Base-by-base conservation (phyloP, 2,797 vertebrate species). In the Phaenicophaeus curvirostris region DNA sequence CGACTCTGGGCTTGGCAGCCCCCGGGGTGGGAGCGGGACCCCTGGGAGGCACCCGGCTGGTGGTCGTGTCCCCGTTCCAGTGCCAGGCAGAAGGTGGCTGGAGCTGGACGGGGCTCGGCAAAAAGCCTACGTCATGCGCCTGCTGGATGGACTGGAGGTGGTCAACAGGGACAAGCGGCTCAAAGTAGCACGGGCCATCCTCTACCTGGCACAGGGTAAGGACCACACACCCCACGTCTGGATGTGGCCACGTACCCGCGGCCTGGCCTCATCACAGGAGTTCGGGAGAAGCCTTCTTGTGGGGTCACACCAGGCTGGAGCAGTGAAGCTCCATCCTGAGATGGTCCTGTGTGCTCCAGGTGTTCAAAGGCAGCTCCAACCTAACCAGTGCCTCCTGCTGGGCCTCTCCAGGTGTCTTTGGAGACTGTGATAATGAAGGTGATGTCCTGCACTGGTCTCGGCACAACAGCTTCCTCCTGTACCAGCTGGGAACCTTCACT, bases 141-240 rank as follows among this genome's bases (percentile, higher is more conserved):
- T 99, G 55, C 96, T 99, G 97, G 99, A 99, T 17, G 98, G 98
- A 19, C 97, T 99, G 95, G 99, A 99, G 96, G 98, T 99, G 96
- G 99, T 99, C 21, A 98, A 98, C 97, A 97, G 98, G 79, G 99
- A 99, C 91, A 98, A 97, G 97, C 97, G 99, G 86, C 98, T 99
- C 72, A 98, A 98, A 83, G 98, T 99, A 27, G 98, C 99, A 23
- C 96, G 99, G 55, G 98, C 99, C 88, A 98, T 99, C 94, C 99
- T 99, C 44, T 99, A 99, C 95, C 97, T 99, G 97, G 99, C 99
- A 25, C 99, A 99, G 97, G 99, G 99, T 99, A 95, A 88, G 89
- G 77, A 44, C 42, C 90, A 1, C 2, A 17, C 18, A 39, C 19
- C 1, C 42, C 42, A 0, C 4, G 28, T 12, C n/a, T 1, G 0